These are phyloP conservation scores for Autographa pulchrina DNA, from an alignment of 2,888 invertebrate species.

Conservation along the genomic window DNA sequence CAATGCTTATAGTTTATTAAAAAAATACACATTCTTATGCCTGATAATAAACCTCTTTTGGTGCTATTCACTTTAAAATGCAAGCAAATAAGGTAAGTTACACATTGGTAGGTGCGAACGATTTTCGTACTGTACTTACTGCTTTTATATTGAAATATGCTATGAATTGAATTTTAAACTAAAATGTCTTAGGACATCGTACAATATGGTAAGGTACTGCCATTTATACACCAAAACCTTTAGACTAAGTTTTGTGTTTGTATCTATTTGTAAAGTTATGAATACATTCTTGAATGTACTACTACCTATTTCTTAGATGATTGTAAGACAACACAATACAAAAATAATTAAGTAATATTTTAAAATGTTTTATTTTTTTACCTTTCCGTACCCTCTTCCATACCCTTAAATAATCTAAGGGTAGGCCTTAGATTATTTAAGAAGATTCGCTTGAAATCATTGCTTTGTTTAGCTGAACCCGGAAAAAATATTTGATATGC, in stretches of 20 bases:
- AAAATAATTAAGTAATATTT: slow-evolving; percentile 24
- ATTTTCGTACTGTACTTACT: background rate
- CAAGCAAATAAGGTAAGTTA: too few relatives aligned
- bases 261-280: slow-evolving; percentile 28
- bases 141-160: background rate
- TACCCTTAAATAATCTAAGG: background rate
- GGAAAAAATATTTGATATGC: too few relatives aligned
- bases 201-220: slow-evolving; percentile 58
- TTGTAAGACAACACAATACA: slow-evolving; percentile 31
- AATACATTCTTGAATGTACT: slow-evolving; percentile 11
- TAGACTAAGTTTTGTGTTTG: slow-evolving; percentile 44
- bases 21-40: too few relatives aligned
- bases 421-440: too few relatives aligned
- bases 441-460: too few relatives aligned
- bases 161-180: slow-evolving; percentile 9
- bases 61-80: too few relatives aligned
- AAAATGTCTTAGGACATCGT: slow-evolving; percentile 18
- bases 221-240: slow-evolving; percentile 67
- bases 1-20: too few relatives aligned
- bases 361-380: slow-evolving; percentile 23
- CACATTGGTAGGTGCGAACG: too few relatives aligned
- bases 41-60: too few relatives aligned
- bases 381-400: background rate
- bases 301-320: slow-evolving; percentile 19
- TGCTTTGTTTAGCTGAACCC: too few relatives aligned